phyloP scores from a whole-genome alignment of 2,797 vertebrate genomes.

The Pangasius larnaudii region DNA sequence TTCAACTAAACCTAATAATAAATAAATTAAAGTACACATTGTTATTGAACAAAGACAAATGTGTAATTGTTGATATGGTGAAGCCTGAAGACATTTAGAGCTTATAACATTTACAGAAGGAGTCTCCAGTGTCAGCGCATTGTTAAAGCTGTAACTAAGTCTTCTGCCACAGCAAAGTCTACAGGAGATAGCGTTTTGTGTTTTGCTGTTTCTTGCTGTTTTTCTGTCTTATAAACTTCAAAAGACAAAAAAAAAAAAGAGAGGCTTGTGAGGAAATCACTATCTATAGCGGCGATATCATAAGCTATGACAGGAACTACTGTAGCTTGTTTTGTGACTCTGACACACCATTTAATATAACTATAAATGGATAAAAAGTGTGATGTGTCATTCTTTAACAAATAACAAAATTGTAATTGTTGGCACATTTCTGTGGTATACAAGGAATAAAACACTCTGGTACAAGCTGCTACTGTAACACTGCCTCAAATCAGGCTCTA shows the following conservation, averaged over 20 bases:
- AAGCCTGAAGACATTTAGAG: neutral
- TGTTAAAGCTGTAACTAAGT: neutral
- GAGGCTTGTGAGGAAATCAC: neutral
- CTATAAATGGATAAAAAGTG: neutral
- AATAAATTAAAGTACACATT: neutral
- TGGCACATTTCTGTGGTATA: neutral
- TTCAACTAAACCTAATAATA: neutral
- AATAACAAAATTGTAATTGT: neutral
- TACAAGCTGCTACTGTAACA: neutral
- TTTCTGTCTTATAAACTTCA: neutral
- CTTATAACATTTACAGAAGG: neutral
- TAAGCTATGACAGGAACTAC: neutral
- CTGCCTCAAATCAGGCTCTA: neutral
- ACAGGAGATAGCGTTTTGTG: neutral
- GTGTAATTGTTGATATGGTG: neutral
- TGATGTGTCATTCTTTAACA: neutral
- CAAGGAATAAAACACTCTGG: neutral
- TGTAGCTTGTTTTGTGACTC: neutral
- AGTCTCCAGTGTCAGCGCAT: neutral
- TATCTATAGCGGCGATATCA: neutral
- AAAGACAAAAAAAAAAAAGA: neutral
- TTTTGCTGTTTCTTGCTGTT: neutral
- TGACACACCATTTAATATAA: neutral
- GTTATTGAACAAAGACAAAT: neutral
- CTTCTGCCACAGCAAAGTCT: neutral